Evolutionary conservation across 2,888 invertebrate species (phyloP).

Genomic region (Amblyjoppa fuscipennis): DNA sequence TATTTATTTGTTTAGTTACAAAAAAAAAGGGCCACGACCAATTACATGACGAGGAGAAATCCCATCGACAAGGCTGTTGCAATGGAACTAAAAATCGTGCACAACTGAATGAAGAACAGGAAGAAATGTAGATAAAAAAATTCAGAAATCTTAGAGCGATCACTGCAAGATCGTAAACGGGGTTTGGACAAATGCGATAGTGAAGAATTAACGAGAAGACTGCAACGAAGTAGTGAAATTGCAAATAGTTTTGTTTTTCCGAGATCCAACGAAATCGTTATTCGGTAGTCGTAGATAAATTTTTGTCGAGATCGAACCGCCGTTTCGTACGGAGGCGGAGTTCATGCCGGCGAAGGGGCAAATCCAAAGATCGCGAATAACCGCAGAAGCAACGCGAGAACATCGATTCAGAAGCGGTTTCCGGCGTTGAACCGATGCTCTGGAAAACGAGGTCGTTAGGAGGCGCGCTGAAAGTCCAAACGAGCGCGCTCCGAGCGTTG

Average conservation of each 20-base stretch:
- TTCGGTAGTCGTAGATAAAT: not conserved
- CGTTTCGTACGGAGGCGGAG: not conserved
- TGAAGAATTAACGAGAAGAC: not conserved
- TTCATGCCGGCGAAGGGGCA: not conserved
- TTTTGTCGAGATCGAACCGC: not conserved
- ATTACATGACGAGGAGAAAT: too few species aligned
- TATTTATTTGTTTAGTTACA: not conserved
- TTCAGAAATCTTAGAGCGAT: not conserved
- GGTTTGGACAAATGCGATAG: not conserved
- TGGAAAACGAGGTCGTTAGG: conserved; percentile 67
- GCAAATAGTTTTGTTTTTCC: too few species aligned
- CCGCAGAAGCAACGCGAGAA: conserved; percentile 43
- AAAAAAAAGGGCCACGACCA: too few species aligned
- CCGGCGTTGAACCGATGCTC: conserved; percentile 42
- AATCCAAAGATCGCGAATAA: conserved; percentile 24
- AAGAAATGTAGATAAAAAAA: not conserved
- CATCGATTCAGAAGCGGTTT: conserved; percentile 44
- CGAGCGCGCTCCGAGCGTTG: conserved; percentile 32
- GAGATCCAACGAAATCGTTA: not conserved
- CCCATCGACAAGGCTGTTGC: too few species aligned
- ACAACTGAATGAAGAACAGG: not conserved
- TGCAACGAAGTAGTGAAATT: too few species aligned
- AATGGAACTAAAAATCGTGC: too few species aligned
- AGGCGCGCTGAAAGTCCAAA: conserved; percentile 38
- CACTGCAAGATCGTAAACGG: too few species aligned